Evolutionary conservation across 2,888 invertebrate genomes (phyloP), one percentile per base, ranked within the genome.

Genomic region (Nemoura dubitans): DNA sequence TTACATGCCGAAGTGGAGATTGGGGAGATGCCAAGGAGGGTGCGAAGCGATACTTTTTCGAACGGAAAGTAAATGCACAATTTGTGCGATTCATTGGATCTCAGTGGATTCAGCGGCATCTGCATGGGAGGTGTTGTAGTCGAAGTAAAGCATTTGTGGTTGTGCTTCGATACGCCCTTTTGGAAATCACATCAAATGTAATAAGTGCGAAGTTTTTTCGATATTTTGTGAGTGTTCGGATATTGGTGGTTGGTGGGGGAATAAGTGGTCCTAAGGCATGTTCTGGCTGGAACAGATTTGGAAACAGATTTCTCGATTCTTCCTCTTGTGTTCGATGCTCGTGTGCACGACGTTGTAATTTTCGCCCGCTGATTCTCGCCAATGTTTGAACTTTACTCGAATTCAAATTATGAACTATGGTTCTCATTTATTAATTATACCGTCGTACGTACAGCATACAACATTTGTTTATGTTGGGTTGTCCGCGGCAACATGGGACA

Each of bases 1-100:
- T 81, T 81, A 81, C 81, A 81, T 81, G 30, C 30, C 28, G 81
- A 30, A 6, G 16, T 81, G 30, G 81, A 81, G 28, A 30, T 28
- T 28, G 78, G 28, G 78, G 78, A 78, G n/a, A 78, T 78, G 78
- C 28, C 78, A 78, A 7, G 6, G 21, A 59, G 59, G 21, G 59
- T 10, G 59, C 21, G 14, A 59, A 59, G 59, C 59, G 14, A 59
- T 59, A 59, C 59, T 59, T 59, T 59, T 21, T 21, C 14, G 59
- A 21, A 59, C 14, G 2, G 14, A 3, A 21, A 59, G 59, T 10
- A 59, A 59, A 59, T 59, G 59, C 21, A 21, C 6, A 59, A 59
- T 59, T 59, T 59, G 14, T 59, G 10, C 59, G 59, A 59, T 59
- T 59, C 6, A 59, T 59, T 59, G 14, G 59, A 59, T 59, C 14